phyloP scores from a whole-genome alignment of 2,888 invertebrate genomes.

The Operophtera brumata region DNA sequence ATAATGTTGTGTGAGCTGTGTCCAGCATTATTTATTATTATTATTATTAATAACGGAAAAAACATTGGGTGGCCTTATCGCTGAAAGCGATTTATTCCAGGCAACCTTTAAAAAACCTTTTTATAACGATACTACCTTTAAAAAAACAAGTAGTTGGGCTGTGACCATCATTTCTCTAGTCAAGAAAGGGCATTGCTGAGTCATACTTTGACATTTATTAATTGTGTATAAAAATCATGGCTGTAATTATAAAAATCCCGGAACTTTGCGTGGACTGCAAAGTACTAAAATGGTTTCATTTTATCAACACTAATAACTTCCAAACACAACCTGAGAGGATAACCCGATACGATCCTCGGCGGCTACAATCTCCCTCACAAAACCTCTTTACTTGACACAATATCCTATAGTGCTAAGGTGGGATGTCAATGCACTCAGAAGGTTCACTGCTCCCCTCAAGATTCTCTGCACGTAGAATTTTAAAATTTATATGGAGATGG shows the following conservation, averaged over 20 bases:
- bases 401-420: conserved; percentile 22
- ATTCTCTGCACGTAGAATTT: conserved; percentile 63
- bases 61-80: no score
- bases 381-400: conserved; percentile 44
- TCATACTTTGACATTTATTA: background rate
- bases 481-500: conserved; percentile 54
- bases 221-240: background rate
- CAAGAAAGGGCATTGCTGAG: no score
- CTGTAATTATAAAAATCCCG: background rate
- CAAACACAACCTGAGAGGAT: background rate
- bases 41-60: no score
- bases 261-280: background rate
- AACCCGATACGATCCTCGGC: background rate
- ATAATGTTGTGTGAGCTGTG: no score
- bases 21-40: no score
- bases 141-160: no score
- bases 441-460: conserved; percentile 64
- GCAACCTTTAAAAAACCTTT: no score
- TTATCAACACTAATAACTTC: background rate
- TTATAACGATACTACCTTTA: no score
- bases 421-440: conserved; percentile 64
- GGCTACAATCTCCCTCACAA: background rate
- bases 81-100: no score
- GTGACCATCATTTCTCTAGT: no score
- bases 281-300: background rate